These are phyloP conservation scores for Enteromius unitaeniatus DNA, from an alignment of 2,797 vertebrate species.

Conservation along the genomic window DNA sequence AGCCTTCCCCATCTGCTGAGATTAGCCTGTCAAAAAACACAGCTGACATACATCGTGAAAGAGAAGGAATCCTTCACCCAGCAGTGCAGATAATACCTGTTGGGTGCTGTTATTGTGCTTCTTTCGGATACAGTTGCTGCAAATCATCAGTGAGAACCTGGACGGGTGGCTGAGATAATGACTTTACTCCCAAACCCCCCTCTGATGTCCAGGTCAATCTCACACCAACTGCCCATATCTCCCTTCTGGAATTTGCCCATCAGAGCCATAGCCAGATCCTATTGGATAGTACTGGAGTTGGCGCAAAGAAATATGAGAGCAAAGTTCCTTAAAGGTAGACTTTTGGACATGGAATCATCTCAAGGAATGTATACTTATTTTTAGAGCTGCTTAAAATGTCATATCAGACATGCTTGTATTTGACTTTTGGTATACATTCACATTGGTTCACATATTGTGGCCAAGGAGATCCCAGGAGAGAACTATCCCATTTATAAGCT, in stretches of 20 bases:
- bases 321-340: not conserved
- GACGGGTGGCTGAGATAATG: constrained; percentile 37
- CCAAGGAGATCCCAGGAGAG: not conserved
- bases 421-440: not conserved
- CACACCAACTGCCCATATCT: constrained; percentile 18
- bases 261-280: constrained; percentile 31
- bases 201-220: constrained; percentile 39
- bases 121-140: constrained; percentile 39
- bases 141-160: constrained; percentile 39
- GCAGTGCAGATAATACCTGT: constrained; percentile 30
- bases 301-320: no score
- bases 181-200: constrained; percentile 31
- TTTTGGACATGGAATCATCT: no score
- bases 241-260: constrained; percentile 27
- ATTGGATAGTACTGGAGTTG: not conserved
- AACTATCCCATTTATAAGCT: not conserved
- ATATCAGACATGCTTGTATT: not conserved
- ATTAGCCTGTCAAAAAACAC: constrained; percentile 50
- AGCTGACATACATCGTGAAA: constrained; percentile 33
- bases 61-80: constrained; percentile 22
- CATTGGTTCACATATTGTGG: not conserved
- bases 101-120: constrained; percentile 39
- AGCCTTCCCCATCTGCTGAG: constrained; percentile 37
- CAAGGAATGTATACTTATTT: not conserved
- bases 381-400: not conserved